Conservation (phyloP, 2,797 vertebrate species). For the Iguana delicatissima region DNA sequence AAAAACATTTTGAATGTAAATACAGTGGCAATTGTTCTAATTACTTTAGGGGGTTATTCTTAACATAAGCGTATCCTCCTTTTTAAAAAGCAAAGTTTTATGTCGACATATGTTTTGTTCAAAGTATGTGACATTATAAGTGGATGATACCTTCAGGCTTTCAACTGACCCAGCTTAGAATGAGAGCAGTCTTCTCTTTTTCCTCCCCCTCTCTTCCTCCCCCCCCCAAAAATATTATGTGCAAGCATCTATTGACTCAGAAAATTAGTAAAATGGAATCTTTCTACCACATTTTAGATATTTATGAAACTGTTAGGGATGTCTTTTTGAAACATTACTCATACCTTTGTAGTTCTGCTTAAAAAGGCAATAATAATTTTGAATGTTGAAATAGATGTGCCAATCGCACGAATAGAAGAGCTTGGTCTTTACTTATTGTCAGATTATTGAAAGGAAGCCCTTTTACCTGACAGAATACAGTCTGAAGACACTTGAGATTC, state of each 20-base stretch:
- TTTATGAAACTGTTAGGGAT: conserved; percentile 30
- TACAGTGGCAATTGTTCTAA: conserved; percentile 66
- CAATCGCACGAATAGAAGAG: background rate
- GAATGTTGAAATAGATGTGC: background rate
- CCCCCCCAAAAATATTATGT: background rate
- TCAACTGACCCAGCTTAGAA: background rate
- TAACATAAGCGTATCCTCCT: conserved; percentile 28
- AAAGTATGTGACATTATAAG: conserved; percentile 82
- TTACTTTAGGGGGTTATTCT: conserved; percentile 51
- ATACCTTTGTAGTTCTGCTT: background rate
- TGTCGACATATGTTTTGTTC: conserved; percentile 60
- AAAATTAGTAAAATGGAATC: background rate
- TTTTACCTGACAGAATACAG: conserved; percentile 33
- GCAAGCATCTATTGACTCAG: background rate
- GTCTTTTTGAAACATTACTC: conserved; percentile 18
- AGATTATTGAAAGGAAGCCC: conserved; percentile 18
- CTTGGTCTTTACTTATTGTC: conserved; percentile 16
- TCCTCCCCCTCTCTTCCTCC: too few relatives aligned
- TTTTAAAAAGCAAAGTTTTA: conserved; percentile 42
- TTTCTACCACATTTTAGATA: conserved; percentile 18
- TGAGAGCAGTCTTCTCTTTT: background rate
- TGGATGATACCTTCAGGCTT: conserved; percentile 49
- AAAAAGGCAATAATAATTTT: background rate
- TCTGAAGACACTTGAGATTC: conserved; percentile 22
- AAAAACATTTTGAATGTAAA: conserved; percentile 67